These are phyloP conservation scores for Adelges cooleyi DNA, from an alignment of 1,140 invertebrate species.

Conservation along the genomic window DNA sequence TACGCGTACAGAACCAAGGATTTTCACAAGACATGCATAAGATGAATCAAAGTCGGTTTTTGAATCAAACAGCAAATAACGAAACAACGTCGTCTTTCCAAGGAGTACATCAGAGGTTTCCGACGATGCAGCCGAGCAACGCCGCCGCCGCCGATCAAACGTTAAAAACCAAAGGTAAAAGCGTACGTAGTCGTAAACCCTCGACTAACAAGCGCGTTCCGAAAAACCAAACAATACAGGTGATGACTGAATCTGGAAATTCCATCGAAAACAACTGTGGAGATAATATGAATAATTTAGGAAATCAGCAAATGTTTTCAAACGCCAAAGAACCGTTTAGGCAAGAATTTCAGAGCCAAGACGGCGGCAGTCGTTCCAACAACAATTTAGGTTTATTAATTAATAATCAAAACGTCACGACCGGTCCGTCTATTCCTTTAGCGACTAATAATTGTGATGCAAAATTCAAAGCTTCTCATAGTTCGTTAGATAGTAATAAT, in stretches of 20 bases:
- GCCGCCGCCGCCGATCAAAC: background rate
- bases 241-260: background rate
- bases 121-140: background rate
- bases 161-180: background rate
- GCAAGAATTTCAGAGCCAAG: slow-evolving; percentile 27
- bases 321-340: slow-evolving; percentile 10
- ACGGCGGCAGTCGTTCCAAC: slow-evolving; percentile 8
- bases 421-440: too few relatives aligned
- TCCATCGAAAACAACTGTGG: slow-evolving; percentile 2
- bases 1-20: background rate
- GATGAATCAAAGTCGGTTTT: background rate
- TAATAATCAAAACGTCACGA: slow-evolving; percentile 10
- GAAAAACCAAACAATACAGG: slow-evolving; percentile 1
- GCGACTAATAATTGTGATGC: too few relatives aligned
- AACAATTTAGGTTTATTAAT: slow-evolving; percentile 19
- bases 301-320: background rate
- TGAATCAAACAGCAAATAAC: background rate
- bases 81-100: background rate
- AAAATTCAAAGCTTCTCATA: background rate
- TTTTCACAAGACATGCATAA: slow-evolving; percentile 1
- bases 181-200: background rate
- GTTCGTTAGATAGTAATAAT: background rate
- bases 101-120: background rate
- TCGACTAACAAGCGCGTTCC: background rate
- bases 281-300: background rate